Evolutionary conservation across 2,113 vertebrate species (phyloP), one percentile per base, ranked within the genome.

Genomic region (Alligator sinensis): DNA sequence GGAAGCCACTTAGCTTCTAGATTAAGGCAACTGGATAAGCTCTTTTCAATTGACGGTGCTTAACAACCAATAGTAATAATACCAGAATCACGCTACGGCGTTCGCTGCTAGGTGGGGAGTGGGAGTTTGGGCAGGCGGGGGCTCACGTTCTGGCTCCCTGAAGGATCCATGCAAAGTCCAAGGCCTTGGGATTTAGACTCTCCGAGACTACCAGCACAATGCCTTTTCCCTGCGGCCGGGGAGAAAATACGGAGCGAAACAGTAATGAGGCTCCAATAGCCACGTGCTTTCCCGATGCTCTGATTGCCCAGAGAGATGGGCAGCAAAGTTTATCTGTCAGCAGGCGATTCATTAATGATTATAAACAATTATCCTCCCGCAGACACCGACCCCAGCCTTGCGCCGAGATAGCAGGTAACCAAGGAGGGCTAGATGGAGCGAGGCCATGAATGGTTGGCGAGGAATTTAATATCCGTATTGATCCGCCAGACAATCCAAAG

Each of bases 391-490:
- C 88, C 62, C 1, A 2, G 47, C 10, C 87, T 63, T 2, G 3
- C 4, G 78, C 22, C 80, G 5, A 1, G n/a, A 19, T 75, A 84
- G 86, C 81, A 25, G 2, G 57, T 14, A 15, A 11, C 24, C n/a
- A 3, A 28, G 9, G n/a, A 61, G 47, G 70, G 79, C 76, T 92
- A 80, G 88, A 83, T 54, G 80, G 94, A 87, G 79, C 91, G 38
- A 0, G 4, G 70, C 54, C 82, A 28, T 3, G 34, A n/a, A 11
- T 3, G 63, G 21, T 38, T 80, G 92, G 7, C 9, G 64, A n/a
- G 62, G 82, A 81, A 88, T 91, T 94, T 72, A 6, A 55, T 38
- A 25, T 77, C 61, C 47, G 34, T 2, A 5, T 57, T 10, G 90
- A 95, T 94, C 94, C 38, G n/a, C 5, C 19, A 75, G 34, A 34